Conservation (phyloP, 37 sponge, comb jelly and placozoan species). For the Beroe forskalii region DNA sequence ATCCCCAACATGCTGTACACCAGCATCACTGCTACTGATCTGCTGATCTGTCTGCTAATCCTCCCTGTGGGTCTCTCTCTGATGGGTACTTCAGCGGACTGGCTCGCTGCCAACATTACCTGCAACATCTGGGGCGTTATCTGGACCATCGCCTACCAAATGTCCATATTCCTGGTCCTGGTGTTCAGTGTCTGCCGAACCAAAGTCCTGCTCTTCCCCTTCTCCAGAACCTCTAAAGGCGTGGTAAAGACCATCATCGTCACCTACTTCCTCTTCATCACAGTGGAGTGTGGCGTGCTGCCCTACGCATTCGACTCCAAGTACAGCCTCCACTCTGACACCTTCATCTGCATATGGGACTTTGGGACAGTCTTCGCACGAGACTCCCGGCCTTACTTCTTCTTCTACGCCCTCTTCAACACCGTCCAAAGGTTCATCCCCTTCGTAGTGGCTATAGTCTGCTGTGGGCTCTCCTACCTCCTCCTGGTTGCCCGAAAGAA, state of each 20-base stretch:
- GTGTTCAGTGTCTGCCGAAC: background rate
- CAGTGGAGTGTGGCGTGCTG: background rate
- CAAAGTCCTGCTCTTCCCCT: slow-evolving; percentile 28
- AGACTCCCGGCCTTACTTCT: background rate
- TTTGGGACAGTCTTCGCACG: background rate
- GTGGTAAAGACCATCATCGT: background rate
- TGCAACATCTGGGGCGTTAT: slow-evolving; percentile 1
- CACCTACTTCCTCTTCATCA: background rate
- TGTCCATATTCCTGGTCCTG: slow-evolving; percentile 27
- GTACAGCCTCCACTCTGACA: background rate
- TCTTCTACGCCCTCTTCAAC: slow-evolving; percentile 5
- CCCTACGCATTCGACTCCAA: slow-evolving; percentile 7
- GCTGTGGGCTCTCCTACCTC: slow-evolving; percentile 18
- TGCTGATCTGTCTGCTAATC: background rate
- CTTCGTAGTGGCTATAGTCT: background rate
- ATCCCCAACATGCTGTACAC: slow-evolving; percentile 26
- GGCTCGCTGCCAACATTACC: background rate
- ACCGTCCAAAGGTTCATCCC: background rate
- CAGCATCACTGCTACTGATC: background rate
- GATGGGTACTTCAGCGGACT: background rate
- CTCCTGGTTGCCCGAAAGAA: background rate
- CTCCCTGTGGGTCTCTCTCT: background rate
- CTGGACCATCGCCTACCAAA: slow-evolving; percentile 29
- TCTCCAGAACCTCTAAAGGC: background rate
- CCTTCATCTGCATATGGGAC: slow-evolving; percentile 13